phyloP scores from a whole-genome alignment of 2,888 invertebrate species.

The Heteromyza rotundicornis region DNA sequence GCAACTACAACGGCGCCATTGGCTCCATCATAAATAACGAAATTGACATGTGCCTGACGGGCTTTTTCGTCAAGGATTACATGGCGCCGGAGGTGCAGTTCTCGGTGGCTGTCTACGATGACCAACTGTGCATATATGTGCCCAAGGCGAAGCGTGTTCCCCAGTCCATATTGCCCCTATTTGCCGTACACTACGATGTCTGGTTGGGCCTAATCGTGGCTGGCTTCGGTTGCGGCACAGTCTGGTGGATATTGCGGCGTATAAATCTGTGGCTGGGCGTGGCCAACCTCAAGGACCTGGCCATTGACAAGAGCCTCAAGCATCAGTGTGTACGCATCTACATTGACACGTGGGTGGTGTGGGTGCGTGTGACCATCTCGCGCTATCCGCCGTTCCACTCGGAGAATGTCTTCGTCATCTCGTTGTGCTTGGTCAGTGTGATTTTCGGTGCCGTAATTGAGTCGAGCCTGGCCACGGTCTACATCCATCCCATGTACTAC shows the following conservation, averaged over 20 bases:
- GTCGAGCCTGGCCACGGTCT: slow-evolving; percentile 61
- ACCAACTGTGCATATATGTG: slow-evolving; percentile 61
- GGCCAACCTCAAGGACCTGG: neutral
- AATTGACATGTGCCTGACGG: slow-evolving; percentile 60
- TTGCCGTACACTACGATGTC: slow-evolving; percentile 53
- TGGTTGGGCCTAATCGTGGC: slow-evolving; percentile 57
- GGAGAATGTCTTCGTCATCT: slow-evolving; percentile 57
- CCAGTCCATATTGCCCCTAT: slow-evolving; percentile 59
- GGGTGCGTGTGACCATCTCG: slow-evolving; percentile 55
- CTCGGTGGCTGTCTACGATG: slow-evolving; percentile 58
- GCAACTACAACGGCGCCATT: slow-evolving; percentile 60
- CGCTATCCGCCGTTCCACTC: slow-evolving; percentile 55
- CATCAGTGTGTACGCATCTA: slow-evolving; percentile 48
- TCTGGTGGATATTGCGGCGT: slow-evolving; percentile 49
- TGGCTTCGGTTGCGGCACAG: slow-evolving; percentile 45
- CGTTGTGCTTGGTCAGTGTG: slow-evolving; percentile 59
- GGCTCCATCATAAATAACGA: slow-evolving; percentile 56
- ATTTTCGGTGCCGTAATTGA: slow-evolving; percentile 62
- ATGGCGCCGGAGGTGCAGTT: slow-evolving; percentile 59
- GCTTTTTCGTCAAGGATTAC: slow-evolving; percentile 63
- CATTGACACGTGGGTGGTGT: slow-evolving; percentile 57
- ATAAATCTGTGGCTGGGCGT: slow-evolving; percentile 45
- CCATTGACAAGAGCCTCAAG: slow-evolving; percentile 29
- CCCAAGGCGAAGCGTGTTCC: slow-evolving; percentile 61
- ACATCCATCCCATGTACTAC: slow-evolving; percentile 61